phyloP scores from a whole-genome alignment of 2,113 vertebrate species.

The Charadrius vociferus region DNA sequence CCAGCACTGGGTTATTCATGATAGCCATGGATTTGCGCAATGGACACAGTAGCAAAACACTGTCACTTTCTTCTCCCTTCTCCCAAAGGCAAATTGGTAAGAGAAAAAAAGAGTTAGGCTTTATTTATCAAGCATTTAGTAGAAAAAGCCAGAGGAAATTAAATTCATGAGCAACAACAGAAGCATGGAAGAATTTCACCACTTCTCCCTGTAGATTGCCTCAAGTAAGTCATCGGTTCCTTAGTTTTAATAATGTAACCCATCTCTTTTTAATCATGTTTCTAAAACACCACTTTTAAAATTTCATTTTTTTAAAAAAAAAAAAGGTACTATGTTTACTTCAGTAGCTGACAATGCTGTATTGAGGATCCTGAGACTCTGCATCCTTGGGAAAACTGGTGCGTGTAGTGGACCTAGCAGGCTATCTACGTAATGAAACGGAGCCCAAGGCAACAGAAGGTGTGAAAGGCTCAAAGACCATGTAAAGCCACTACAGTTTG shows the following conservation, averaged over 20 bases:
- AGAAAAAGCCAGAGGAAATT: neutral
- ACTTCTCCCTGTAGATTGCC: fast-evolving
- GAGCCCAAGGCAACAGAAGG: neutral
- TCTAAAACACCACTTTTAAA: neutral
- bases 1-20: neutral
- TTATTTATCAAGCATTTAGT: neutral
- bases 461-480: neutral
- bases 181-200: neutral
- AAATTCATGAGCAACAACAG: neutral
- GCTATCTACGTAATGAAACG: neutral
- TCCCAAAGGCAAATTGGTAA: neutral
- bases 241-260: neutral
- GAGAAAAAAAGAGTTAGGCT: neutral
- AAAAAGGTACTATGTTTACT: neutral
- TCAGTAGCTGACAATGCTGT: neutral
- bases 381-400: neutral
- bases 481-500: neutral
- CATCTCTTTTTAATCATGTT: neutral
- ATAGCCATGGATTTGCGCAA: neutral
- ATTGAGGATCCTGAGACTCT: neutral
- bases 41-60: neutral
- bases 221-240: neutral
- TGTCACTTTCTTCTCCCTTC: neutral
- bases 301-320: neutral
- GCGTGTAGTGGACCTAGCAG: neutral